These are phyloP conservation scores for Delichon dasypus DNA, from an alignment of 2,797 vertebrate genomes.

Conservation along the genomic window DNA sequence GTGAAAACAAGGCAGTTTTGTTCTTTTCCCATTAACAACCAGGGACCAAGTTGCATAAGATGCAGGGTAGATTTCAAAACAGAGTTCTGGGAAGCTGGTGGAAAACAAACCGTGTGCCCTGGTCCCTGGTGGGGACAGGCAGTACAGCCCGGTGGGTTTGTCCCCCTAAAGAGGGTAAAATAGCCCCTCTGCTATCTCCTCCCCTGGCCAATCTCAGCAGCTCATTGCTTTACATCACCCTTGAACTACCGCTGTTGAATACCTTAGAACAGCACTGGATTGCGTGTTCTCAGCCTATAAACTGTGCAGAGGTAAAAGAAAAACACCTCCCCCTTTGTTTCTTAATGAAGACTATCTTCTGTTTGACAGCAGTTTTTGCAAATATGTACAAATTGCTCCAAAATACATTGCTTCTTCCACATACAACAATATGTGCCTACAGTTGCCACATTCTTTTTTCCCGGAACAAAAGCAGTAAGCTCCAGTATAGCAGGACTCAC, in stretches of 20 bases:
- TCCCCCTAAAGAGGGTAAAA: not conserved
- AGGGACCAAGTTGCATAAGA: not conserved
- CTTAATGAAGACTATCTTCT: slow-evolving; percentile 29
- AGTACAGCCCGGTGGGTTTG: not conserved
- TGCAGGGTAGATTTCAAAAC: not conserved
- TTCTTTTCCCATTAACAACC: not conserved
- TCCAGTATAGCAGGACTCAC: not conserved
- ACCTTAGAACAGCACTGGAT: not conserved
- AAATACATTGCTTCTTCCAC: not conserved
- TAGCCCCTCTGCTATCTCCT: not conserved
- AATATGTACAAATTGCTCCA: slow-evolving; percentile 16
- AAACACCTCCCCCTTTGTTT: not conserved
- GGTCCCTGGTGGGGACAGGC: not conserved
- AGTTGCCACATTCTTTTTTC: not conserved
- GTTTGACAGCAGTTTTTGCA: not conserved
- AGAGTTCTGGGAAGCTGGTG: not conserved
- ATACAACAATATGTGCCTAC: not conserved
- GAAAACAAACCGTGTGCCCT: not conserved
- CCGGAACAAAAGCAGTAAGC: not conserved
- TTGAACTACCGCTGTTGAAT: not conserved
- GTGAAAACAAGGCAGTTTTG: not conserved
- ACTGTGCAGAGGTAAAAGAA: not conserved
- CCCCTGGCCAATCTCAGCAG: not conserved
- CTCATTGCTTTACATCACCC: not conserved
- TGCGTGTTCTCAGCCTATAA: not conserved